Percentiles rank a stretch among this genome's conserved stretches.
These are phyloP conservation scores for Epistrophe eligans DNA, from an alignment of 2,888 invertebrate species.

Conservation along the genomic window DNA sequence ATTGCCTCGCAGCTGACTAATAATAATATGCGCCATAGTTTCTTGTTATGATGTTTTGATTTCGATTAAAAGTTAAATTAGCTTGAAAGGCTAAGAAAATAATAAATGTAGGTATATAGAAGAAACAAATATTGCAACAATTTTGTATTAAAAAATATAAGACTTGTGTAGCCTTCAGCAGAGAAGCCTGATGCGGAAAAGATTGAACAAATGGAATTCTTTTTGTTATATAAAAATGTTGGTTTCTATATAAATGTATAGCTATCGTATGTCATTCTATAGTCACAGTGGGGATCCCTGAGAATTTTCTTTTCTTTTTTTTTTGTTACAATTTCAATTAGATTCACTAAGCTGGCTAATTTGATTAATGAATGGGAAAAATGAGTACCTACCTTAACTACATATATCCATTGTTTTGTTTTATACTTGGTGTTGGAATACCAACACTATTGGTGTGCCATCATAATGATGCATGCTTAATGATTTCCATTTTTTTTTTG, in stretches of 20 bases:
- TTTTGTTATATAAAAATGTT: background rate
- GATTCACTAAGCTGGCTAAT: conserved; percentile 29
- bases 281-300: conserved; percentile 11
- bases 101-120: background rate
- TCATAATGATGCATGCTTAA: conserved; percentile 43
- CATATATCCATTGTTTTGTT: conserved; percentile 18
- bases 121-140: conserved; percentile 45
- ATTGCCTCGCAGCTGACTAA: conserved; percentile 53
- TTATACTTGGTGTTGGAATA: conserved; percentile 4
- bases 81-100: background rate
- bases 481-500: conserved; percentile 1
- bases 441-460: conserved; percentile 12
- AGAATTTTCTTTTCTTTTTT: conserved; percentile 1
- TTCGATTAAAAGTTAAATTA: conserved; percentile 55
- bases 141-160: conserved; percentile 41
- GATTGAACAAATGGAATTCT: conserved; percentile 25
- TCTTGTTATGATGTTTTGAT: conserved; percentile 55
- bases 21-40: conserved; percentile 15
- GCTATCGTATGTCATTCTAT: conserved; percentile 1
- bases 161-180: conserved; percentile 48
- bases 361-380: conserved; percentile 61
- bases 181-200: conserved; percentile 58
- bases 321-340: conserved; percentile 42
- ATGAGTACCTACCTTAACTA: background rate
- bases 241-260: conserved; percentile 14